phyloP scores from a whole-genome alignment of 64 coral and sea anemone genomes.

The Montipora sp. region DNA sequence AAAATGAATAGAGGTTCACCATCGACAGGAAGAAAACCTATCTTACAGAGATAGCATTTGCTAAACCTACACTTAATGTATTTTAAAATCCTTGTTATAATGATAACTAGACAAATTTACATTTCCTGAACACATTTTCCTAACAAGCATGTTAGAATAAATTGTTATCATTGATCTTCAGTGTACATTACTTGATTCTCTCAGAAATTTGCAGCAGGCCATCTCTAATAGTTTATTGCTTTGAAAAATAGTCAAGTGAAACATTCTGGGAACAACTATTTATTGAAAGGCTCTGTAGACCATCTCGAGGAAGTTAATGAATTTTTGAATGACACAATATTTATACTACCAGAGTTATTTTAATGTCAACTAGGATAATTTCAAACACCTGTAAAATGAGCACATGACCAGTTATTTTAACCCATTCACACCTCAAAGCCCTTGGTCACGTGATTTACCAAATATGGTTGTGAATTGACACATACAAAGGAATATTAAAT shows the following conservation, averaged over 20 bases:
- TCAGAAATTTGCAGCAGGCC: not conserved
- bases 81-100: not conserved
- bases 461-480: no score
- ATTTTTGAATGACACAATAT: no score
- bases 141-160: not conserved
- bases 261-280: no score
- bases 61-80: not conserved
- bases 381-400: no score
- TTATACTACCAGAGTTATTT: no score
- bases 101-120: not conserved
- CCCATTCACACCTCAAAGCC: no score
- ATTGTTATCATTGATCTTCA: not conserved
- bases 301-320: no score
- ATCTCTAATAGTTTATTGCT: not conserved
- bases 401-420: no score
- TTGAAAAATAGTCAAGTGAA: not conserved
- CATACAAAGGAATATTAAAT: no score
- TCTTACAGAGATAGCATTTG: constrained; percentile 52
- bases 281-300: no score
- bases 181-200: not conserved
- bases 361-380: no score
- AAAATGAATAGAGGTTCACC: constrained; percentile 60
- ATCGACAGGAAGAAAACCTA: constrained; percentile 21
- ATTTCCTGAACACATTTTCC: not conserved
- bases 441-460: no score